phyloP scores from a whole-genome alignment of 2,888 invertebrate species.

The Brenthis hecate region DNA sequence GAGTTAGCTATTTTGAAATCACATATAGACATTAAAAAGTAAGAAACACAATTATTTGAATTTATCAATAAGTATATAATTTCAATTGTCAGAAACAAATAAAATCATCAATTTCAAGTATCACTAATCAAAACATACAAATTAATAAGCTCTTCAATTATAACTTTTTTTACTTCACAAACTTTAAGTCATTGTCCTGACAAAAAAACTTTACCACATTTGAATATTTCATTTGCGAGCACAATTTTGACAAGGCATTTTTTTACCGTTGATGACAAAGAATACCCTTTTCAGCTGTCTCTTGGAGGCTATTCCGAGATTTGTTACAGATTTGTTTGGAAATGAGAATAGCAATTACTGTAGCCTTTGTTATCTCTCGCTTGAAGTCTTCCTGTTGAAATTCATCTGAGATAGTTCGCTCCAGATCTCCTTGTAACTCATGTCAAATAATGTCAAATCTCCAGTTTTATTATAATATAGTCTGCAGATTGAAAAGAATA shows the following conservation, averaged over 20 bases:
- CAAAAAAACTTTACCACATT: constrained; percentile 16
- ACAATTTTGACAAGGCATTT: constrained; percentile 42
- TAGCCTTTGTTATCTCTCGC: constrained; percentile 25
- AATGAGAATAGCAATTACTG: constrained; percentile 32
- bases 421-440: neutral
- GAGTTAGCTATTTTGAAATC: too few species aligned
- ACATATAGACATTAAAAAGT: too few species aligned
- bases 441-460: neutral
- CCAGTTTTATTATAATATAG: neutral
- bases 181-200: constrained; percentile 9
- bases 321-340: constrained; percentile 37
- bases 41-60: too few species aligned
- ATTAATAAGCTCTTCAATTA: constrained; percentile 17
- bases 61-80: too few species aligned
- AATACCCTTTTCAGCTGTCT: constrained; percentile 47
- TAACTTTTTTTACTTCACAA: constrained; percentile 11
- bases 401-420: constrained; percentile 8
- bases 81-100: too few species aligned
- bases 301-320: constrained; percentile 41
- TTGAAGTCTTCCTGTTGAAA: constrained; percentile 19
- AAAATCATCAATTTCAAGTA: too few species aligned
- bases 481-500: too few species aligned
- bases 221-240: constrained; percentile 16
- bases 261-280: constrained; percentile 42
- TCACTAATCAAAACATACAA: neutral